Conservation (phyloP, 2,113 vertebrate species). For the Ochotona princeps region DNA sequence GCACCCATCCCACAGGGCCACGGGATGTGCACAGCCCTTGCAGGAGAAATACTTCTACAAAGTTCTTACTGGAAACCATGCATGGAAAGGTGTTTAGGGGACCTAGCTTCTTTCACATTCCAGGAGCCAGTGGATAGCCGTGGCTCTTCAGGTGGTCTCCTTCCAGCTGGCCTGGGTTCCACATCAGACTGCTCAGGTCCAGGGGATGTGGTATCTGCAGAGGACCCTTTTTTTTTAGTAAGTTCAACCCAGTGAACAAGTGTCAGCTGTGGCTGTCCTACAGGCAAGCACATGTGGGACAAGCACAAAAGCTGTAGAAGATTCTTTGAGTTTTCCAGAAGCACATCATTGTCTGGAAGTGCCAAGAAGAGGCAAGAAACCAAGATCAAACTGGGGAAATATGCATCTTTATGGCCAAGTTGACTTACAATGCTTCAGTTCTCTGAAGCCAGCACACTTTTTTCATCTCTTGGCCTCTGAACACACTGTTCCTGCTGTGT, state of each 20-base stretch:
- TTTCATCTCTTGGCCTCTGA: background rate
- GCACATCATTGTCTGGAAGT: background rate
- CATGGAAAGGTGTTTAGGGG: background rate
- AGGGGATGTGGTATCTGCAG: background rate
- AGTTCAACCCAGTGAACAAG: background rate
- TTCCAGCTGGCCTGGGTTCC: background rate
- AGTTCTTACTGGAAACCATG: background rate
- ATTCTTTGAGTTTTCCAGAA: slow-evolving; percentile 3
- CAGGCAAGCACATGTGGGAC: background rate
- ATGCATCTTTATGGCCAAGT: background rate
- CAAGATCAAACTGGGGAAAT: background rate
- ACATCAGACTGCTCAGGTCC: background rate
- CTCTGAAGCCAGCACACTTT: background rate
- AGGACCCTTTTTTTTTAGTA: background rate
- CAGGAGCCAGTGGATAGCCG: background rate
- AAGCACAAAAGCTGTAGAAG: background rate
- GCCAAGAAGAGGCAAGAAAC: background rate
- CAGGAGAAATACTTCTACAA: background rate
- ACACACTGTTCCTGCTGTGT: background rate
- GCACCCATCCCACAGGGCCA: background rate
- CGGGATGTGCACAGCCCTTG: background rate
- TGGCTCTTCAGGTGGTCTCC: background rate
- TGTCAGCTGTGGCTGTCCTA: background rate
- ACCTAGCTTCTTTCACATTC: background rate
- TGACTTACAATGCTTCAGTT: background rate